A percentile compares a stretch with the other conserved stretches of the same genome.
Conservation (phyloP, 1,140 invertebrate species). For the Caligus rogercresseyi region DNA sequence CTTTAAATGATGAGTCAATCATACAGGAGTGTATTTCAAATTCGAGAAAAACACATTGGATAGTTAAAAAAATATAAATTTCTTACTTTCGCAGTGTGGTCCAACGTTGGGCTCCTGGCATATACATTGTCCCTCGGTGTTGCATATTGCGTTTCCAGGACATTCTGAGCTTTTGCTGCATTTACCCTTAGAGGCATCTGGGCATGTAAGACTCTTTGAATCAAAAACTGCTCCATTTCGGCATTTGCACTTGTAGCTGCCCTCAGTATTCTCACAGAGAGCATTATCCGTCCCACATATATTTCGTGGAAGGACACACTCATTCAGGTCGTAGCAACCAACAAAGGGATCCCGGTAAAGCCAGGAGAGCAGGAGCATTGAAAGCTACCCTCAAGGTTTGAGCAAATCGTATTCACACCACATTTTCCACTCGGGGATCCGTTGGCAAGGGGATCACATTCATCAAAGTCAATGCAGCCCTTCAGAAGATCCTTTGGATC, state of each 20-base stretch:
- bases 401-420: slow-evolving; percentile 61
- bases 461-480: slow-evolving; percentile 56
- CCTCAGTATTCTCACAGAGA: slow-evolving; percentile 53
- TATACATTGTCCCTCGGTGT: slow-evolving; percentile 47
- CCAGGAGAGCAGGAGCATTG: slow-evolving; percentile 25
- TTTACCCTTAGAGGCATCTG: background rate
- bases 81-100: slow-evolving; percentile 73
- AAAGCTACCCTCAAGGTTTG: slow-evolving; percentile 38
- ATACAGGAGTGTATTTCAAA: too few species aligned
- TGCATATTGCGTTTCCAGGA: slow-evolving; percentile 72
- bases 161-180: slow-evolving; percentile 56
- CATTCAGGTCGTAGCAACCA: slow-evolving; percentile 47
- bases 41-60: too few species aligned
- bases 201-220: slow-evolving; percentile 36
- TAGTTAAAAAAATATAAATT: too few species aligned
- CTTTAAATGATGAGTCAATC: too few species aligned
- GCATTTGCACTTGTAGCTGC: slow-evolving; percentile 57
- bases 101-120: slow-evolving; percentile 77
- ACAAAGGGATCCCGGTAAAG: slow-evolving; percentile 25
- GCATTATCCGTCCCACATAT: slow-evolving; percentile 55
- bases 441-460: slow-evolving; percentile 54
- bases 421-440: slow-evolving; percentile 42
- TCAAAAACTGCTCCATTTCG: slow-evolving; percentile 58
- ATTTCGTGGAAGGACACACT: slow-evolving; percentile 39
- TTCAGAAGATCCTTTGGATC: slow-evolving; percentile 46